Percentiles rank a stretch among this genome's conserved stretches.
phyloP scores from a whole-genome alignment of 2,888 invertebrate genomes.

The Lacanobia wlatinum region DNA sequence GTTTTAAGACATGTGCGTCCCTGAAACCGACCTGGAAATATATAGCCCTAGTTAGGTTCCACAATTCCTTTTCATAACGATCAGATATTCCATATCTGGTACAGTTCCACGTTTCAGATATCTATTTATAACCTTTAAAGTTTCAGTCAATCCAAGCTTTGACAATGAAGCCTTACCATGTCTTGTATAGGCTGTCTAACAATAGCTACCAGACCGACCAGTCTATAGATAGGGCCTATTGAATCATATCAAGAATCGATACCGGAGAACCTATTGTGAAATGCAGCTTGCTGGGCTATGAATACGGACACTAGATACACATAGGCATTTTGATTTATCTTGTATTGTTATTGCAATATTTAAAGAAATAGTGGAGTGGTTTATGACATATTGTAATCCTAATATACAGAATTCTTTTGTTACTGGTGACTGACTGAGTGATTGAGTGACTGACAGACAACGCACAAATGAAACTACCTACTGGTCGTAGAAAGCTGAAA shows the following conservation, averaged over 20 bases:
- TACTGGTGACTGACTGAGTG: too few relatives aligned
- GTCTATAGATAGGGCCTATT: slow-evolving; percentile 27
- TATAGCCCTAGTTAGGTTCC: neutral
- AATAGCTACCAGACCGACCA: slow-evolving; percentile 9
- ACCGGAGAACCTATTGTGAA: too few relatives aligned
- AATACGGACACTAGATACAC: neutral
- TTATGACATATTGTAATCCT: neutral
- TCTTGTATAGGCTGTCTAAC: neutral
- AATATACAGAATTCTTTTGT: too few relatives aligned
- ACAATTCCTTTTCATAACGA: too few relatives aligned
- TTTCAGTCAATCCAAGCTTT: slow-evolving; percentile 2
- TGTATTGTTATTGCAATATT: neutral
- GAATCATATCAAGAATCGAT: slow-evolving; percentile 13
- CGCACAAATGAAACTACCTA: too few relatives aligned
- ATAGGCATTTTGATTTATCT: neutral
- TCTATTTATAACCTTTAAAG: slow-evolving; percentile 7
- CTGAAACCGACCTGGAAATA: neutral
- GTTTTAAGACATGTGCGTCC: neutral
- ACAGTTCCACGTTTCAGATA: neutral
- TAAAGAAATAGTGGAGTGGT: neutral
- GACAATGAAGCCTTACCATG: slow-evolving; percentile 14
- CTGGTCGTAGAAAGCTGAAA: too few relatives aligned
- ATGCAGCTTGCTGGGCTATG: slow-evolving; percentile 15
- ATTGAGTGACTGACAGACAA: too few relatives aligned
- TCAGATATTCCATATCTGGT: neutral